Percentiles rank a stretch among this genome's conserved stretches.
Evolutionary conservation across 2,113 vertebrate genomes (phyloP).

Genomic region (Antechinus stuartii): DNA sequence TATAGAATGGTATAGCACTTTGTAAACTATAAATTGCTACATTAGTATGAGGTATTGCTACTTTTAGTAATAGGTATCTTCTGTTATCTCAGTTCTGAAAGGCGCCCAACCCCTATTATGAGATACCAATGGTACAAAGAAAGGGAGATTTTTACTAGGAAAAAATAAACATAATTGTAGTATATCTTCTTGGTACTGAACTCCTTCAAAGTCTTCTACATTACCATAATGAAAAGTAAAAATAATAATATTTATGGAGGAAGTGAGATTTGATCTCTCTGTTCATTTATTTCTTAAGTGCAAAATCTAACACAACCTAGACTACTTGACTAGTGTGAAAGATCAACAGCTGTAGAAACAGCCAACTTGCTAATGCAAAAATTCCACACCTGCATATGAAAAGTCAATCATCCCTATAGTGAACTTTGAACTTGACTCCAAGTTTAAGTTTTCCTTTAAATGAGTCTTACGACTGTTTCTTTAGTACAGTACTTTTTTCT

Average conservation of each 20-base stretch:
- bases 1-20: background rate
- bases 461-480: slow-evolving; percentile 57
- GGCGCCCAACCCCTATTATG: background rate
- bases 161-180: background rate
- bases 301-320: slow-evolving; percentile 58
- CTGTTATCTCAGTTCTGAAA: background rate
- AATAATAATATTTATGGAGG: slow-evolving; percentile 47
- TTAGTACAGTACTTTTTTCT: slow-evolving; percentile 20
- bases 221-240: slow-evolving; percentile 30
- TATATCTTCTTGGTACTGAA: slow-evolving; percentile 7
- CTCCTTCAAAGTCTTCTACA: slow-evolving; percentile 8
- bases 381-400: slow-evolving; percentile 64
- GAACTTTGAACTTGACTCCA: slow-evolving; percentile 68
- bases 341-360: slow-evolving; percentile 81
- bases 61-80: background rate
- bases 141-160: background rate
- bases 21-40: background rate
- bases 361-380: slow-evolving; percentile 52
- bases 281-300: slow-evolving; percentile 58
- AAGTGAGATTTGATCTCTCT: slow-evolving; percentile 51
- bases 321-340: slow-evolving; percentile 63
- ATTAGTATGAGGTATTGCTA: background rate
- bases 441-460: slow-evolving; percentile 62
- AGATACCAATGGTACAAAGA: background rate
- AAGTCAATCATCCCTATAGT: slow-evolving; percentile 36